Evolutionary conservation across 2,888 invertebrate species (phyloP), one percentile per base, ranked within the genome.

Genomic region (Phlogophora meticulosa): DNA sequence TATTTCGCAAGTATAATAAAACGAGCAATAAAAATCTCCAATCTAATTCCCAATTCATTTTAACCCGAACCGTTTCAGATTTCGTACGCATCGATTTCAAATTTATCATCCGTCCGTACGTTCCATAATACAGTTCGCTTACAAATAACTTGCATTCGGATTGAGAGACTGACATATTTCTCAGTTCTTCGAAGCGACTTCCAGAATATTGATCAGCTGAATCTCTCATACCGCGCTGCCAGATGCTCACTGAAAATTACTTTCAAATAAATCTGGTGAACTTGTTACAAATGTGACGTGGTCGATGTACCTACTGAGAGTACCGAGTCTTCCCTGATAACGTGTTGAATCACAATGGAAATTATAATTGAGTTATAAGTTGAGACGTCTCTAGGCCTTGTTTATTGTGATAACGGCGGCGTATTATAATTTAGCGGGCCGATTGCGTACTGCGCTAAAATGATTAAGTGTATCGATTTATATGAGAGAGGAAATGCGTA

Each of bases 211-310:
- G 95, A 95, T 94, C 93, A 94, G 92, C 85, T 83, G 90, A 93
- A 94, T 93, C 90, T 91, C 92, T 93, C 93, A 93, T 91, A 91
- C 92, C 94, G 92, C 91, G 92, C 82, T 86, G 92, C 94, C 95
- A 95, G 95, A 91, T 95, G 95, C 94, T 93, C 92, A 82, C 93
- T 87, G 91, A 89, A 94, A 94, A 95, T 95, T 95, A 94, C 94
- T 95, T 94, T 93, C 91, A 90, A 92, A 94, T 94, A 95, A 93
- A 93, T 93, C 92, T 85, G 83, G 88, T 91, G 90, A 91, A 89
- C 85, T 91, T 88, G 89, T 89, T 87, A 89, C 87, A 86, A 81
- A 84, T 81, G 83, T 84, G 79, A 87, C 72, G 66, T 79, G 59
- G 75, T 48, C 64, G 69, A 65, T 76, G 72, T 73, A 72, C 61